Conservation (phyloP, 2,888 invertebrate genomes). For the Eubasilissa splendida region DNA sequence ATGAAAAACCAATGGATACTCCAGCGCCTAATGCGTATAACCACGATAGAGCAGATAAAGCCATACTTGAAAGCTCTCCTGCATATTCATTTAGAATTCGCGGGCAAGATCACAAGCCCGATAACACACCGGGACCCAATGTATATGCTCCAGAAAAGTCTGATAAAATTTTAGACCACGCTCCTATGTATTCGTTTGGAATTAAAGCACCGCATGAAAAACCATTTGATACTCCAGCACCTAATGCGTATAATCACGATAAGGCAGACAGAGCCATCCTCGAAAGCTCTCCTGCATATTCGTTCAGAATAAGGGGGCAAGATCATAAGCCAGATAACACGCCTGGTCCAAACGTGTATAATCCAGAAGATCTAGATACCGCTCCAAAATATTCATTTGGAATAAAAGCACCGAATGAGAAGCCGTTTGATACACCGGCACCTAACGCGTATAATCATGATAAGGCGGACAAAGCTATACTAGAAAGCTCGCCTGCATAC, state of each 20-base stretch:
- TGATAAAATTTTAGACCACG: conserved; percentile 73
- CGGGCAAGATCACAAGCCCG: conserved; percentile 75
- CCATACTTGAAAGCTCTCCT: conserved; percentile 76
- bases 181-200: conserved; percentile 74
- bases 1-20: conserved; percentile 73
- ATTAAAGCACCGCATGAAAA: conserved; percentile 71
- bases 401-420: conserved; percentile 74
- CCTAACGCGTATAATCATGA: conserved; percentile 74
- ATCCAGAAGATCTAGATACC: conserved; percentile 73
- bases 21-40: conserved; percentile 78
- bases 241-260: conserved; percentile 61
- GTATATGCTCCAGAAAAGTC: conserved; percentile 77
- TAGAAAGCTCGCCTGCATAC: conserved; percentile 79
- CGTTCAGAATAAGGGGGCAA: conserved; percentile 69
- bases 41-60: conserved; percentile 74
- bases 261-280: conserved; percentile 67
- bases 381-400: conserved; percentile 79
- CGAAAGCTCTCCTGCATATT: conserved; percentile 70
- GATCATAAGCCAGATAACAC: conserved; percentile 64
- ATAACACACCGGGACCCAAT: conserved; percentile 80
- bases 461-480: conserved; percentile 73
- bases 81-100: conserved; percentile 82
- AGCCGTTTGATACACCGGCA: conserved; percentile 76
- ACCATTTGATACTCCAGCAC: conserved; percentile 75
- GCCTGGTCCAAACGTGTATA: conserved; percentile 73